Conservation (phyloP, 2,888 invertebrate species). For the Habroteleia sp. region DNA sequence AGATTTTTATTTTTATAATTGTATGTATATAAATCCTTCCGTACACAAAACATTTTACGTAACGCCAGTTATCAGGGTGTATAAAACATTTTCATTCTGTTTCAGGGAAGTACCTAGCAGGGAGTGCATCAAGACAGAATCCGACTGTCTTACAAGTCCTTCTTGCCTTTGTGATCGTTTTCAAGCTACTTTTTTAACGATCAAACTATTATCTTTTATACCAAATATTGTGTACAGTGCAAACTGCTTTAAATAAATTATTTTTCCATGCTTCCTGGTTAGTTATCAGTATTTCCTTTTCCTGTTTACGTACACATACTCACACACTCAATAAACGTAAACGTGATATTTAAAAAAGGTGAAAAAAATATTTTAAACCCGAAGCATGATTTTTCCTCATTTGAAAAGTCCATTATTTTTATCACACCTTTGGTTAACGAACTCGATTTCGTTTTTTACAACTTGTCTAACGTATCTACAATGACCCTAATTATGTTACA, state of each 20-base stretch:
- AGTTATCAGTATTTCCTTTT: no score
- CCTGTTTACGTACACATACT: no score
- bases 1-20: no score
- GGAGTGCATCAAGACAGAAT: conserved; percentile 59
- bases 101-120: conserved; percentile 78
- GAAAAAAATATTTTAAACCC: no score
- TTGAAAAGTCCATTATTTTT: no score
- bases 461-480: conserved; percentile 18
- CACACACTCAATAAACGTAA: no score
- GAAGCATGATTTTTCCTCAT: no score
- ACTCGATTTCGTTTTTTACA: conserved; percentile 10
- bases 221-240: conserved; percentile 71
- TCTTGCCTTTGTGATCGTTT: conserved; percentile 66
- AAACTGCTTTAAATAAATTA: conserved; percentile 74
- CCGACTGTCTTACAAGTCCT: conserved; percentile 62
- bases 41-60: no score
- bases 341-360: no score
- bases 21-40: no score
- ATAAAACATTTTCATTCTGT: no score
- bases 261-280: conserved; percentile 73
- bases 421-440: conserved; percentile 18
- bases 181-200: conserved; percentile 65
- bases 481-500: conserved; percentile 32
- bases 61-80: no score
- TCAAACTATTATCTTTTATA: conserved; percentile 41